phyloP scores from a whole-genome alignment of 1,140 invertebrate species.

The Zaprionus nigranus region DNA sequence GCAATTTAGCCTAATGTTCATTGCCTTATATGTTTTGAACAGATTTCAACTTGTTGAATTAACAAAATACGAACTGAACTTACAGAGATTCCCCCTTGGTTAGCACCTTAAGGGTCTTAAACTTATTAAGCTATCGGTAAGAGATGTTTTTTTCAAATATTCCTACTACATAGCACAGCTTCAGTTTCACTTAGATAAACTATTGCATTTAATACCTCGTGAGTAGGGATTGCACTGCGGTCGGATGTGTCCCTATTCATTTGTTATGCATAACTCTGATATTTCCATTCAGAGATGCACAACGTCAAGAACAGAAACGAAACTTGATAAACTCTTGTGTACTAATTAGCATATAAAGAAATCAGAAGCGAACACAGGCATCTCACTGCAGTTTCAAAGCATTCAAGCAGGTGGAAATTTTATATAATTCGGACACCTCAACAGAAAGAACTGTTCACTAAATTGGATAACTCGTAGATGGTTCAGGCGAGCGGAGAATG shows the following conservation, averaged over 20 bases:
- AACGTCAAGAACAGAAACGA: conserved; percentile 45
- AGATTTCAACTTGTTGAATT: conserved; percentile 78
- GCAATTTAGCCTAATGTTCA: conserved; percentile 60
- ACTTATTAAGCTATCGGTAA: neutral
- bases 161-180: conserved; percentile 9
- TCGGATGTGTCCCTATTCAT: conserved; percentile 47
- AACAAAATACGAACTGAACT: conserved; percentile 23
- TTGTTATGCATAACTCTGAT: conserved; percentile 72
- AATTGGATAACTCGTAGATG: conserved; percentile 28
- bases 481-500: no score
- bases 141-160: conserved; percentile 5
- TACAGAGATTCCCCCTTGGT: neutral
- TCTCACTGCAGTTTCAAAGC: conserved; percentile 3
- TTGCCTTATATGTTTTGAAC: conserved; percentile 56
- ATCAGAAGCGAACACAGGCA: conserved; percentile 26
- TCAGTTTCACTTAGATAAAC: conserved; percentile 56
- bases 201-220: conserved; percentile 62
- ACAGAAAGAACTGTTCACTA: neutral
- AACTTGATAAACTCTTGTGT: conserved; percentile 59
- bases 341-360: conserved; percentile 80
- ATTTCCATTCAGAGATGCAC: conserved; percentile 6
- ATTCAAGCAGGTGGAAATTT: conserved; percentile 55
- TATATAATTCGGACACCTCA: neutral
- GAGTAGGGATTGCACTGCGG: no score
- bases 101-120: conserved; percentile 16